Evolutionary conservation across 2,888 invertebrate species (phyloP).

Genomic region (Marasmarcha lunaedactyla): DNA sequence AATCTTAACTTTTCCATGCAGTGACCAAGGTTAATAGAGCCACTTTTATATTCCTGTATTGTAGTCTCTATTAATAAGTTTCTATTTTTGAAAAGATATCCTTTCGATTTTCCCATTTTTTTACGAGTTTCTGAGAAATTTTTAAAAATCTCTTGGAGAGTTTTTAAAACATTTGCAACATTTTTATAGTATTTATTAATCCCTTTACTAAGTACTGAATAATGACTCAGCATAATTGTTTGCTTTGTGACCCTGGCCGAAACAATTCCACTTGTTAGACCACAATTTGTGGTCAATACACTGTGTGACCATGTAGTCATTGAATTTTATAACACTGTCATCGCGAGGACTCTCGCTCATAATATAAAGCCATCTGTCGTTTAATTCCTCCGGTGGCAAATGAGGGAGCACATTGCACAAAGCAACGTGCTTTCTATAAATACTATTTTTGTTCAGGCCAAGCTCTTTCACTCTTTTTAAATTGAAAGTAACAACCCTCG

Average conservation of each 20-base stretch:
- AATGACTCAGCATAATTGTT: background rate
- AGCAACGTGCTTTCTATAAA: too few relatives aligned
- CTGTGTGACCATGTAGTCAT: background rate
- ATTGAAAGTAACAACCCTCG: background rate
- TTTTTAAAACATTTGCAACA: too few relatives aligned
- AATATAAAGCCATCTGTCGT: constrained; percentile 7
- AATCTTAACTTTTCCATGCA: background rate
- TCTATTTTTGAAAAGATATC: background rate
- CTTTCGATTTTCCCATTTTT: background rate
- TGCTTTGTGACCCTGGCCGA: background rate
- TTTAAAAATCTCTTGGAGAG: background rate
- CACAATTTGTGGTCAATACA: background rate
- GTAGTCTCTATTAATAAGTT: background rate
- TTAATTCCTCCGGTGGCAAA: background rate
- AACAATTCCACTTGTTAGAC: too few relatives aligned
- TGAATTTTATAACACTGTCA: background rate
- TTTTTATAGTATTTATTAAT: too few relatives aligned
- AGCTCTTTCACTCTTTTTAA: constrained; percentile 2
- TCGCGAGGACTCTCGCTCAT: too few relatives aligned
- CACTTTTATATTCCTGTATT: background rate
- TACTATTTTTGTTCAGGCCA: too few relatives aligned
- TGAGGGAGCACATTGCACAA: constrained; percentile 6
- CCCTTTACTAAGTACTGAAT: background rate
- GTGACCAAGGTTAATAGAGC: too few relatives aligned
- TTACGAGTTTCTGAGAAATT: background rate